Evolutionary conservation across 1,140 invertebrate genomes (phyloP).

Genomic region (Hyles euphorbiae): DNA sequence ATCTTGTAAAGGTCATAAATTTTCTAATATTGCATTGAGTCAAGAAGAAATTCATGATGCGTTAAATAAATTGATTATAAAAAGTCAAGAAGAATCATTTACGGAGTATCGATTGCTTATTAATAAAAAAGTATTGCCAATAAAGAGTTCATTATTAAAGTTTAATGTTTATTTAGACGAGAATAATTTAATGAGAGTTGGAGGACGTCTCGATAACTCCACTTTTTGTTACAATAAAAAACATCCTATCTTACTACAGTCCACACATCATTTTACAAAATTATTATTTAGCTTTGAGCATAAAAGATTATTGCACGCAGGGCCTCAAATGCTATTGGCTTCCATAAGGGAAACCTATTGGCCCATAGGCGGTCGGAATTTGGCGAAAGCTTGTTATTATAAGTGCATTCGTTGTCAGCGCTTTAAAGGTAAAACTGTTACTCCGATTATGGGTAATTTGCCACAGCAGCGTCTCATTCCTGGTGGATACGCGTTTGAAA

Average conservation of each 20-base stretch:
- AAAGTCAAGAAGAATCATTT: no score
- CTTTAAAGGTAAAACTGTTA: no score
- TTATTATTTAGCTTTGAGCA: background rate
- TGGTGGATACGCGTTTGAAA: background rate
- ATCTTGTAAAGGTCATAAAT: no score
- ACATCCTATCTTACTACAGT: constrained; percentile 4
- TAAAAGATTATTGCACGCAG: constrained; percentile 3
- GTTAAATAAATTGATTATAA: no score
- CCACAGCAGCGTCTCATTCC: background rate
- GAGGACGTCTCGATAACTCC: background rate
- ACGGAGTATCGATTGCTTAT: no score
- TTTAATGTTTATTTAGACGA: constrained; percentile 6
- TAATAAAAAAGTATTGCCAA: constrained; percentile 1
- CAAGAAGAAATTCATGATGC: no score
- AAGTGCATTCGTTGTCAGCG: background rate
- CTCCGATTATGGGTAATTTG: background rate
- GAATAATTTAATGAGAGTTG: constrained; percentile 4
- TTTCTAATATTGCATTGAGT: no score
- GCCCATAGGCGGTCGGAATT: constrained; percentile 5
- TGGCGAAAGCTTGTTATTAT: background rate
- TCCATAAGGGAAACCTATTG: constrained; percentile 1
- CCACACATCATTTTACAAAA: constrained; percentile 1
- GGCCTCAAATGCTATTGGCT: background rate
- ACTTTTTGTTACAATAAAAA: constrained; percentile 5
- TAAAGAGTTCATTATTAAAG: background rate